Evolutionary conservation across 1,140 invertebrate genomes (phyloP), one percentile per base, ranked within the genome.

Genomic region (Drosophila subobscura): DNA sequence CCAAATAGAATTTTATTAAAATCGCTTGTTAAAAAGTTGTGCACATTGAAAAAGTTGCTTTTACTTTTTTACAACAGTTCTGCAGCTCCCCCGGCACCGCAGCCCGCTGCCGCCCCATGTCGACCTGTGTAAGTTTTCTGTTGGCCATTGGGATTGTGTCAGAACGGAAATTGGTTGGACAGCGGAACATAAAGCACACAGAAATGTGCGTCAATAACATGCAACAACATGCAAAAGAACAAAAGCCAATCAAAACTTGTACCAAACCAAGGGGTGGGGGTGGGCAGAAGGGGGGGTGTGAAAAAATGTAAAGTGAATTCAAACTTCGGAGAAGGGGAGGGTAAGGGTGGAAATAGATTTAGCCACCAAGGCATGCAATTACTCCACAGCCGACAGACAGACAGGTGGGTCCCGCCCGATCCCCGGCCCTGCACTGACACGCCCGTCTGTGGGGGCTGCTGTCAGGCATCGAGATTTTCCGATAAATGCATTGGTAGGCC

Each of bases 1-100:
- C 81, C 77, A 88, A 86, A 86, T 86, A 86, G 81, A 86, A 86
- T 86, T 86, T 86, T 86, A 86, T 86, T 86, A 86, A 86, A 88
- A 88, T 88, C 83, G 83, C 83, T 86, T 86, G 81, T 88, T 88
- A 88, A 83, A 84, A 86, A 81, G 41, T 86, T 80, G 75, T 72
- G 45, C 66, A 70, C 65, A 72, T 74, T 73, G 67, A 77, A 85
- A 86, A 88, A 86, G 78, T 86, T 85, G 77, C 53, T 57, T 45
- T 10, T 33, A 16, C 12, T 25, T 25, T 41, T 25, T 45, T 50
- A 14, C 41, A 23, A 51, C 50, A 53, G 40, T 23, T 29, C 33
- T 40, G 23, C 25, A 10, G 23, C 16, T 25, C 16, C 33, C 45
- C 33, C 33, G 3, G 2, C 8, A 33, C 29, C 8, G 29, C 29